These are phyloP conservation scores for Natrix natrix DNA, from an alignment of 2,797 vertebrate genomes.

Conservation along the genomic window DNA sequence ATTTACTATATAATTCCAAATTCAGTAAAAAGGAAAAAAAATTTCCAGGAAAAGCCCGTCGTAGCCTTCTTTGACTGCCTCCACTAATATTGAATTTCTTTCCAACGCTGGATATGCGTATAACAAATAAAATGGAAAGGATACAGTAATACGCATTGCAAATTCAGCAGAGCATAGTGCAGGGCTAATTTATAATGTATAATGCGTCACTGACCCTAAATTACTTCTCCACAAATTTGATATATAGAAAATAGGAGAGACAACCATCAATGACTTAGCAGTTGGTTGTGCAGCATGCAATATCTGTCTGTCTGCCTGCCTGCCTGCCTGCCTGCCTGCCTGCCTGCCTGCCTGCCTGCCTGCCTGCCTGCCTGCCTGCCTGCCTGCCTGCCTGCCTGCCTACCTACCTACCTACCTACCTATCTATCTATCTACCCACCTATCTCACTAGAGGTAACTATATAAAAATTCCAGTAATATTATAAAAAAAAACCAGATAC, in stretches of 20 bases:
- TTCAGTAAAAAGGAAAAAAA: not conserved
- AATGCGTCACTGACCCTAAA: slow-evolving; percentile 10
- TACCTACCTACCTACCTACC: rapidly evolving
- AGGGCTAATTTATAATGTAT: slow-evolving; percentile 1
- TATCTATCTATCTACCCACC: too few species aligned
- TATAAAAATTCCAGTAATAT: not conserved
- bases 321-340: too few species aligned
- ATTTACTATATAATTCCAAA: not conserved
- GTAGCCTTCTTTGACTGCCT: not conserved
- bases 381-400: too few species aligned
- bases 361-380: rapidly evolving
- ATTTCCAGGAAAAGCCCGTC: not conserved
- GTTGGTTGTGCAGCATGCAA: not conserved
- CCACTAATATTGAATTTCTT: not conserved
- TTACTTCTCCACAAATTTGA: not conserved
- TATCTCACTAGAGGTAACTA: not conserved
- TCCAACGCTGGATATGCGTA: not conserved
- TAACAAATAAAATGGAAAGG: not conserved
- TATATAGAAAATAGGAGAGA: not conserved
- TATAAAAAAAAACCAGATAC: not conserved
- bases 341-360: too few species aligned
- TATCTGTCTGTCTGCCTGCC: not conserved
- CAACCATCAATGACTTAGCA: slow-evolving; percentile 26
- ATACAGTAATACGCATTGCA: not conserved
- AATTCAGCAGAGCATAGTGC: not conserved